phyloP scores from a whole-genome alignment of 1,140 invertebrate species.

The Lordiphosa collinella region DNA sequence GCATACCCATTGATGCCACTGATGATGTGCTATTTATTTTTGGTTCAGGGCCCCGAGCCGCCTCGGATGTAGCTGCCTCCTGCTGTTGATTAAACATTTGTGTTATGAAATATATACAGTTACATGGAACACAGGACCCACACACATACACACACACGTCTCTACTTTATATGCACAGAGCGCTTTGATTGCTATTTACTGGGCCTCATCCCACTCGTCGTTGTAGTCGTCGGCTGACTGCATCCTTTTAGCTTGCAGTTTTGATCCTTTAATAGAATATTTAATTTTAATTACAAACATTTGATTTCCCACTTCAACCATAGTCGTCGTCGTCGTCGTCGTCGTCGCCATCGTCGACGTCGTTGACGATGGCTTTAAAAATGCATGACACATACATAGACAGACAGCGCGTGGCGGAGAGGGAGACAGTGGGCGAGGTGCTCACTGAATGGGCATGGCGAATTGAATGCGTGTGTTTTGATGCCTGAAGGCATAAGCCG shows the following conservation, averaged over 20 bases:
- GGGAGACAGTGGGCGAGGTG: not conserved
- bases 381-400: constrained; percentile 42
- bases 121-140: not conserved
- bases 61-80: constrained; percentile 8
- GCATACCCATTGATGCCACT: constrained; percentile 20
- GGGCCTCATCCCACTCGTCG: not conserved
- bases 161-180: constrained; percentile 45
- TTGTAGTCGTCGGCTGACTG: constrained; percentile 32
- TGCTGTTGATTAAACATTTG: constrained; percentile 72
- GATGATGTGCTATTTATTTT: constrained; percentile 63
- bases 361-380: constrained; percentile 44
- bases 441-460: constrained; percentile 43
- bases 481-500: constrained; percentile 63
- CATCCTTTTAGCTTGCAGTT: constrained; percentile 71
- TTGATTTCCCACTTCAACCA: constrained; percentile 75
- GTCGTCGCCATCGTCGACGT: constrained; percentile 19
- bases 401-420: not conserved
- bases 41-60: constrained; percentile 18
- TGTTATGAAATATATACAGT: constrained; percentile 62
- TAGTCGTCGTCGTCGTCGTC: constrained; percentile 23
- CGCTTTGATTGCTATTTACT: constrained; percentile 71
- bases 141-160: constrained; percentile 3
- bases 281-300: constrained; percentile 79
- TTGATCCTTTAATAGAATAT: constrained; percentile 78
- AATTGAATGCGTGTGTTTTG: constrained; percentile 52